Evolutionary conservation across 2,113 vertebrate species (phyloP).

Genomic region (Thunnus maccoyii): DNA sequence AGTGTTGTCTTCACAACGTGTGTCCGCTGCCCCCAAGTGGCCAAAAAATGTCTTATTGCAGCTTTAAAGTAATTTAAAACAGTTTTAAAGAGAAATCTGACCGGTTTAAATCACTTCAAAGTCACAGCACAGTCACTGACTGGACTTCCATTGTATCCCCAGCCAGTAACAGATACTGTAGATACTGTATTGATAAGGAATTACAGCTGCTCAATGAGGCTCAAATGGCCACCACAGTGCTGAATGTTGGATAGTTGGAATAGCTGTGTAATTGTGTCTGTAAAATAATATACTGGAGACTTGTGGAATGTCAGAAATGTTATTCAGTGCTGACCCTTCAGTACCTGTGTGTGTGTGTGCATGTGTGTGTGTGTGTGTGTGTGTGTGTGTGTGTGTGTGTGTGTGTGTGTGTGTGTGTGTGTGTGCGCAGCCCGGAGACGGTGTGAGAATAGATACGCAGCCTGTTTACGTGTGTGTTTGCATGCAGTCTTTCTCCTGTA

Average conservation of each 20-base stretch:
- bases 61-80: too few species aligned
- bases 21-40: too few species aligned
- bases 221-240: background rate
- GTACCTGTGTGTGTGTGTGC: background rate
- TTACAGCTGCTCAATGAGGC: background rate
- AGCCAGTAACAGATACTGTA: background rate
- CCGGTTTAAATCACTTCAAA: too few species aligned
- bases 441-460: background rate
- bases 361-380: background rate
- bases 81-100: too few species aligned
- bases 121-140: too few species aligned
- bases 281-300: constrained; percentile 9
- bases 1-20: too few species aligned
- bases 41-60: too few species aligned
- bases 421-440: background rate
- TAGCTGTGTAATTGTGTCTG: constrained; percentile 7
- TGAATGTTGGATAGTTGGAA: background rate
- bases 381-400: background rate
- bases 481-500: constrained; percentile 54
- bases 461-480: constrained; percentile 36
- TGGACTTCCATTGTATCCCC: background rate
- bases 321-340: constrained; percentile 3
- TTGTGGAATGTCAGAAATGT: constrained; percentile 60
- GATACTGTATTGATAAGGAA: too few species aligned
- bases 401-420: background rate